These are phyloP conservation scores for Perca flavescens DNA, from an alignment of 2,113 vertebrate genomes.

Conservation along the genomic window DNA sequence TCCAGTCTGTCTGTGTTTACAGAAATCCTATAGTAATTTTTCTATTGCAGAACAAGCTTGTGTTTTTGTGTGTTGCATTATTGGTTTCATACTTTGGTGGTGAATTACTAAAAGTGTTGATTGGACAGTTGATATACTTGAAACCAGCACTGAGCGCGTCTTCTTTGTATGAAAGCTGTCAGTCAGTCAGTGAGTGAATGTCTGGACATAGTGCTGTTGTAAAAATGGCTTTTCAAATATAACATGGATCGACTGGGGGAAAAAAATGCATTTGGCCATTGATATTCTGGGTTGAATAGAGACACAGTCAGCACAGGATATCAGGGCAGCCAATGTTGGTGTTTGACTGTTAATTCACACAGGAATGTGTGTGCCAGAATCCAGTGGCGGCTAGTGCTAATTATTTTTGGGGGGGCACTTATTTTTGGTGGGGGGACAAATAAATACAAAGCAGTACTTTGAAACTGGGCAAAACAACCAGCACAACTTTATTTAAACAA, in stretches of 20 bases:
- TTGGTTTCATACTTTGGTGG: background rate
- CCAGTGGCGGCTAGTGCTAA: no score
- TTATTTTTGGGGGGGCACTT: no score
- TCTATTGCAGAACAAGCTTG: background rate
- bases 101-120: background rate
- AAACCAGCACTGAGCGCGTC: background rate
- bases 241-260: background rate
- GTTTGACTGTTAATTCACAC: conserved; percentile 58
- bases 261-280: background rate
- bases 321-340: conserved; percentile 14
- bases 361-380: conserved; percentile 31
- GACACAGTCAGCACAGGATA: conserved; percentile 5
- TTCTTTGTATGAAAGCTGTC: background rate
- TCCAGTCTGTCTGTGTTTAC: background rate
- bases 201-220: background rate
- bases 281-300: background rate
- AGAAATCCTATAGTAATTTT: background rate
- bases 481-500: no score
- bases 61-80: background rate
- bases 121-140: background rate
- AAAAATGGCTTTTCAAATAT: background rate
- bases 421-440: no score
- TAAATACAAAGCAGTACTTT: no score
- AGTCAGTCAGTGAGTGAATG: background rate
- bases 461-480: no score